Evolutionary conservation across 2,113 vertebrate species (phyloP), one percentile per base, ranked within the genome.

Genomic region (Daboia siamensis): DNA sequence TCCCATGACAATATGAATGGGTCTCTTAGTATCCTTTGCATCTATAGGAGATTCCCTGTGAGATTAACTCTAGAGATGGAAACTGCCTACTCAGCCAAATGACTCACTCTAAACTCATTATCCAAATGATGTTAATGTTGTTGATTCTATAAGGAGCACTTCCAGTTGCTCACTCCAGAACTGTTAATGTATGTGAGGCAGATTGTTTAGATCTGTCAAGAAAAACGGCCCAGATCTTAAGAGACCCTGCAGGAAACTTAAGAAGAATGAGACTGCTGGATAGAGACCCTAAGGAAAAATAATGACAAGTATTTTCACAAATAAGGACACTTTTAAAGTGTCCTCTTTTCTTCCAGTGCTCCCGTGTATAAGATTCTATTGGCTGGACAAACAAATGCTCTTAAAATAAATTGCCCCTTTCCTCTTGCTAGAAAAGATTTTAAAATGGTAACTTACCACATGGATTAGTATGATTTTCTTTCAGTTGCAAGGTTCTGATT

Each of bases 61-160:
- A 90, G 48, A 80, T 90, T 74, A 54, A 90, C 90, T 57, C 24
- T 57, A 44, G 90, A 57, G 39, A 48, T 46, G 24, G 90, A 57
- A 91, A 86, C 74, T 91, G 54, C 80, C 80, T 91, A 29, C 91
- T 92, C 48, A 80, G 55, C 51, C 51, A 88, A 74, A 55, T 91
- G 74, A 48, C 54, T 44, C 86, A 74, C 21, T 69, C 29, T 54
- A 88, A 88, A 23, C 57, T 88, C 48, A 74, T 88, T 91, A 88
- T 24, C 86, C 61, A 88, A 56, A 88, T 56, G 55, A 74, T 74
- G 86, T 51, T 55, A 92, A 88, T 88, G 48, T 44, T 88, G 59
- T 92, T 88, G 61, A 39, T 51, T 74, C 91, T 92, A 55, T 74
- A 69, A 88, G 51, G 91, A 92, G 48, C 61, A 74, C 86, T 92